Conservation (phyloP, 30 jellyfish, hydroid and myxozoan species). For the Pelagia noctiluca region DNA sequence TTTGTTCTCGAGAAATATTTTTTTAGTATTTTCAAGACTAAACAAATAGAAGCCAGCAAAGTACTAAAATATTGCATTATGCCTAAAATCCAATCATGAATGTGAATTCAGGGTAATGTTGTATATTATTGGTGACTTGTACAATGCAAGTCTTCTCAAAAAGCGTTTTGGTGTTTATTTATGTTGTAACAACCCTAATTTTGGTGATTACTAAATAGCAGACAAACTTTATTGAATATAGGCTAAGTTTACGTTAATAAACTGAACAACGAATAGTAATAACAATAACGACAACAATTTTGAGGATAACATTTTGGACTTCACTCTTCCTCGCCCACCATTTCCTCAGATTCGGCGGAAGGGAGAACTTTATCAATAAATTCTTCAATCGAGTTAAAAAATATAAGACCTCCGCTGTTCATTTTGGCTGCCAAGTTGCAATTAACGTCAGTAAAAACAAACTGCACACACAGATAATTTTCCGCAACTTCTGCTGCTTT, state of each 20-base stretch:
- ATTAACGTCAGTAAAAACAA: constrained; percentile 41
- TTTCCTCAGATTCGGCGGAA: constrained; percentile 17
- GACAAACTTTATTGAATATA: too few relatives aligned
- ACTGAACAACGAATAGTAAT: constrained; percentile 10
- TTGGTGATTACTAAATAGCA: too few relatives aligned
- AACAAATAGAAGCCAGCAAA: neutral
- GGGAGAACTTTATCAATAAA: constrained; percentile 23
- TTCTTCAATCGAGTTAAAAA: constrained; percentile 44
- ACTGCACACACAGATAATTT: constrained; percentile 13
- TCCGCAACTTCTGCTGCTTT: constrained; percentile 10
- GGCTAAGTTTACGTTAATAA: too few relatives aligned
- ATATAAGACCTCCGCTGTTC: constrained; percentile 12
- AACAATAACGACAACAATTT: constrained; percentile 7
- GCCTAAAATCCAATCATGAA: constrained; percentile 1
- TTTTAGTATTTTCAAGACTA: neutral
- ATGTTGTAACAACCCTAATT: too few relatives aligned
- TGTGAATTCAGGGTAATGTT: too few relatives aligned
- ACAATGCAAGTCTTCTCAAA: too few relatives aligned
- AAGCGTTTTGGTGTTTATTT: too few relatives aligned
- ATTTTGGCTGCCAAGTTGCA: too few relatives aligned
- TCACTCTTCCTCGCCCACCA: constrained; percentile 15
- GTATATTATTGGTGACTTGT: too few relatives aligned
- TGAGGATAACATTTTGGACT: constrained; percentile 3
- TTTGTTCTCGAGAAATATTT: neutral
- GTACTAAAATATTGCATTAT: neutral